phyloP scores from a whole-genome alignment of 30 jellyfish, hydroid and myxozoan genomes.

The Aurelia sp. region DNA sequence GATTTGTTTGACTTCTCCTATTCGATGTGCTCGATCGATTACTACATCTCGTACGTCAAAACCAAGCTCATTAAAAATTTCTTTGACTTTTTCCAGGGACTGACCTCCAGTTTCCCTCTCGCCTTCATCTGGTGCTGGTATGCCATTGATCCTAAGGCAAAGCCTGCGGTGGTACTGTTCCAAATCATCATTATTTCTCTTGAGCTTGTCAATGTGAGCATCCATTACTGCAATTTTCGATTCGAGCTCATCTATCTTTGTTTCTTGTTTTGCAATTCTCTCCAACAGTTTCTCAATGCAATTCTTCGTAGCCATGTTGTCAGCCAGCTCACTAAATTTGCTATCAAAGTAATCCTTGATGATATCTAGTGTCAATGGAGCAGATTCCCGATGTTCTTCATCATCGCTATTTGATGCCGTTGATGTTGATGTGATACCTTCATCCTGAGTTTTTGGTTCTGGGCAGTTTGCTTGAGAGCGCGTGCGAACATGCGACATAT shows the following conservation, averaged over 20 bases:
- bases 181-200: conserved; percentile 19
- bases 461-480: too few species aligned
- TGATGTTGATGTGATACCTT: too few species aligned
- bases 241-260: not conserved
- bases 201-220: conserved; percentile 15
- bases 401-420: too few species aligned
- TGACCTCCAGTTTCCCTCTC: conserved; percentile 30
- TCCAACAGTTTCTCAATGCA: conserved; percentile 16
- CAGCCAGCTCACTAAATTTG: conserved; percentile 11
- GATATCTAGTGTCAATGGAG: not conserved
- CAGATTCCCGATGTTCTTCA: too few species aligned
- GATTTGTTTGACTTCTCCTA: too few species aligned
- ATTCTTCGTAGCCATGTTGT: conserved; percentile 33
- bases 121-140: conserved; percentile 22
- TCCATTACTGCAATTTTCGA: conserved; percentile 36
- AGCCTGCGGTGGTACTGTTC: conserved; percentile 29
- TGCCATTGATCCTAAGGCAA: conserved; percentile 8
- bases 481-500: too few species aligned
- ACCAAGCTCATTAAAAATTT: conserved; percentile 13
- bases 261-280: conserved; percentile 3
- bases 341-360: conserved; percentile 12
- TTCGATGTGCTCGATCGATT: too few species aligned
- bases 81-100: conserved; percentile 30
- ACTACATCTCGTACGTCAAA: not conserved
- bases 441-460: too few species aligned